Conservation (phyloP, 2,888 invertebrate genomes). For the Mimas tiliae region DNA sequence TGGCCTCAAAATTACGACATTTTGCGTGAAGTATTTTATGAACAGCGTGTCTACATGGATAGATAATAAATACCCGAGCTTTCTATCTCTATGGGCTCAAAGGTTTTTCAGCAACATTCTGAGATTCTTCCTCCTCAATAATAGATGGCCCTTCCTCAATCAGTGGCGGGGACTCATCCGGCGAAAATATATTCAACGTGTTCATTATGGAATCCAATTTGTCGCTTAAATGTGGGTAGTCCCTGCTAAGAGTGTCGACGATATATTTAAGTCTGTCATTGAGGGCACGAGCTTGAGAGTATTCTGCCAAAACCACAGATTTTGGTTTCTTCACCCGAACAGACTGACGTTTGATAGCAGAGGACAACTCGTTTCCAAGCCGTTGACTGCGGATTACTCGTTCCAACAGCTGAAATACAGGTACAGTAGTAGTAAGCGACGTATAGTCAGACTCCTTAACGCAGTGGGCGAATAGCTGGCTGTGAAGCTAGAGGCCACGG, state of each 20-base stretch:
- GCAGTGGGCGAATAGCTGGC: too few species aligned
- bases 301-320: conserved; percentile 79
- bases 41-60: not conserved
- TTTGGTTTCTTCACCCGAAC: conserved; percentile 72
- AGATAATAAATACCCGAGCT: too few species aligned
- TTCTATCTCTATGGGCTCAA: conserved; percentile 39
- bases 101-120: conserved; percentile 59
- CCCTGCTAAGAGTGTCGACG: conserved; percentile 82
- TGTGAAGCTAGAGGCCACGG: too few species aligned
- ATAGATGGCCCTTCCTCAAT: conserved; percentile 42
- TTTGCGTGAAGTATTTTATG: not conserved
- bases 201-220: conserved; percentile 70
- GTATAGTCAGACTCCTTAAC: too few species aligned
- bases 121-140: conserved; percentile 38
- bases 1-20: too few species aligned
- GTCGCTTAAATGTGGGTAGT: conserved; percentile 85
- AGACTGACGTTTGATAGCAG: conserved; percentile 74
- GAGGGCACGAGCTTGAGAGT: conserved; percentile 82
- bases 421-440: not conserved
- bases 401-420: conserved; percentile 69
- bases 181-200: conserved; percentile 74
- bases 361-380: conserved; percentile 85
- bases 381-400: conserved; percentile 88
- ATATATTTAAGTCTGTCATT: conserved; percentile 85
- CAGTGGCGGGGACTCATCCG: conserved; percentile 58